Evolutionary conservation across 2,888 invertebrate genomes (phyloP).

Genomic region (Diaprepes abbreviatus): DNA sequence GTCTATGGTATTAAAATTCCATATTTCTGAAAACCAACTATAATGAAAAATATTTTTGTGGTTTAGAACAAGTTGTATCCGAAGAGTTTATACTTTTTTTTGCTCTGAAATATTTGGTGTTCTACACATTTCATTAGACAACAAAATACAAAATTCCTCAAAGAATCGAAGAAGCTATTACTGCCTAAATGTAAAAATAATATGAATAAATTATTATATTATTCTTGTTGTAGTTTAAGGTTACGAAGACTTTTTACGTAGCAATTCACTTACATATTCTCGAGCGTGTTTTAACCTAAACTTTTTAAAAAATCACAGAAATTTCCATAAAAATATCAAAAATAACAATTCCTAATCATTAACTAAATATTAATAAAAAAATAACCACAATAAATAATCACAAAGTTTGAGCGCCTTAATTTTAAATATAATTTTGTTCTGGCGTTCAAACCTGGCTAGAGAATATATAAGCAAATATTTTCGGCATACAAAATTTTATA

Average conservation of each 20-base stretch:
- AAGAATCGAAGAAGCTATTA: no score
- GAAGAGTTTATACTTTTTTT: no score
- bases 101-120: no score
- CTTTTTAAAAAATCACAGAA: slow-evolving; percentile 46
- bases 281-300: slow-evolving; percentile 43
- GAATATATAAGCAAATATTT: slow-evolving; percentile 28
- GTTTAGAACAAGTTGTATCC: no score
- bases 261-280: slow-evolving; percentile 29
- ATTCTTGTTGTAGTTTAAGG: slow-evolving; percentile 19
- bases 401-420: slow-evolving; percentile 26
- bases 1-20: no score
- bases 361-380: slow-evolving; percentile 36
- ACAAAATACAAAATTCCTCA: no score
- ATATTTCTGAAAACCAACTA: no score
- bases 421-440: slow-evolving; percentile 29
- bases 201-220: no score
- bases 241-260: slow-evolving; percentile 3
- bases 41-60: no score
- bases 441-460: slow-evolving; percentile 23
- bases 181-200: no score
- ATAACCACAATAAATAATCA: slow-evolving; percentile 38
- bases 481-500: slow-evolving; percentile 44
- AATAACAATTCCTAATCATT: slow-evolving; percentile 38
- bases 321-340: slow-evolving; percentile 45
- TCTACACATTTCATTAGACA: no score